Evolutionary conservation across 2,888 invertebrate genomes (phyloP), one percentile per base, ranked within the genome.

Genomic region (Cheilosia vernalis): DNA sequence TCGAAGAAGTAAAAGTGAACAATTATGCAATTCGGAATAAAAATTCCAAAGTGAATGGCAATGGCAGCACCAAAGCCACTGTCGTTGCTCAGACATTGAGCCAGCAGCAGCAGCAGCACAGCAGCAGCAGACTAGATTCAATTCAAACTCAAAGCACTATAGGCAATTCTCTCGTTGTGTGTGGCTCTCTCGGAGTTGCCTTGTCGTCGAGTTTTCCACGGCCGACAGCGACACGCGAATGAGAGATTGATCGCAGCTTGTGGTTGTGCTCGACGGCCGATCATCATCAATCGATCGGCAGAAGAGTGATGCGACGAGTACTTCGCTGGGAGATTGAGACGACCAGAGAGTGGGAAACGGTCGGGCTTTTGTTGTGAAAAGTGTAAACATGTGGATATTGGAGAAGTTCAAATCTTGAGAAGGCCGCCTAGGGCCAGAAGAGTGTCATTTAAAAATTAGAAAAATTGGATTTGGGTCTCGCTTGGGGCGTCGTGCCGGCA

Each of bases 21-120:
- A 47, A 49, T 79, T 72, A 79, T 79, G 79, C 72, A 79, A 79
- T 72, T 79, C 70, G 33, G 79, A 47, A 19, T 17, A 47, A 72
- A 79, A 79, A 79, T 79, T 72, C 66, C 79, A 79, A 79, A 79
- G 79, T 79, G 79, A 79, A 79, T 72, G 72, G 78, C 53, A 61
- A 21, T 30, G 78, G 63, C 49, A 69, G 10, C 56, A 6, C 56
- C 56, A 13, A 42, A 56, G 30, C 30, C 37, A 56, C 10, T 7
- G 21, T 13, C 51, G 13, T 24, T 13, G 37, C 5, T 13, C 37
- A 17, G 19, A 40, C 6, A 7, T 27, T 27, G 27, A 27, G 27
- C 27, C 27, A 27, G 27, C 27, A 27, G 27, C 27, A 27, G 27
- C 27, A 6, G 10, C 27, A 27, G 27, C 27, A 6, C 27, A 27